These are phyloP conservation scores for Petrophora chlorosata DNA, from an alignment of 2,888 invertebrate genomes.

Conservation along the genomic window DNA sequence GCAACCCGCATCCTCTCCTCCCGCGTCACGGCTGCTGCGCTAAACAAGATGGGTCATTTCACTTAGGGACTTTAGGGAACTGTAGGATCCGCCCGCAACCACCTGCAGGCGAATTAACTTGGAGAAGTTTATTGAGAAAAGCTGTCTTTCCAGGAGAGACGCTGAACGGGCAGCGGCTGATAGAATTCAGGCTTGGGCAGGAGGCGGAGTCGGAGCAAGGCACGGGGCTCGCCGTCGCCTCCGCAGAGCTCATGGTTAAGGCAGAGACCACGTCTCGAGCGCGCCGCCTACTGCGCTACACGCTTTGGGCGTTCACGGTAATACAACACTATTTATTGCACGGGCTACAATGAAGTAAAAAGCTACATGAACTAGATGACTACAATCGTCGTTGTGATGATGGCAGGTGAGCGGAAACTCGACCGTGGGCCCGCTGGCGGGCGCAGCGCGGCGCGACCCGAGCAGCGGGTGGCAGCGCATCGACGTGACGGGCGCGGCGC, in stretches of 20 bases:
- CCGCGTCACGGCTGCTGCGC: slow-evolving; percentile 46
- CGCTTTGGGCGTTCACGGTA: slow-evolving; percentile 88
- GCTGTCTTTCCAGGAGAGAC: slow-evolving; percentile 86
- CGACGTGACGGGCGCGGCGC: slow-evolving; percentile 91
- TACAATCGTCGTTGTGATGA: neutral
- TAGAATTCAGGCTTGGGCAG: slow-evolving; percentile 91
- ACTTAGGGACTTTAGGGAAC: slow-evolving; percentile 50
- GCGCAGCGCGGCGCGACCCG: slow-evolving; percentile 79
- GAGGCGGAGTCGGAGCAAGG: slow-evolving; percentile 77
- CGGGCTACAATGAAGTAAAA: no score
- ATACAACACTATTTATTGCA: no score
- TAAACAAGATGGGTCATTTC: slow-evolving; percentile 66
- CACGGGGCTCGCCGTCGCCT: slow-evolving; percentile 88
- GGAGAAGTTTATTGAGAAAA: neutral
- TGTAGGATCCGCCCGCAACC: slow-evolving; percentile 4
- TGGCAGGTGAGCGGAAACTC: slow-evolving; percentile 81
- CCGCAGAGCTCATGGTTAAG: slow-evolving; percentile 91
- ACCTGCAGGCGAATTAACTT: neutral
- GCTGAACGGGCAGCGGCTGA: slow-evolving; percentile 92
- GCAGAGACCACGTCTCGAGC: slow-evolving; percentile 62
- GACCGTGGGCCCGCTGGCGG: slow-evolving; percentile 79
- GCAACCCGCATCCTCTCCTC: slow-evolving; percentile 32
- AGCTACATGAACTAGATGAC: neutral
- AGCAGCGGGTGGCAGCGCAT: slow-evolving; percentile 94
- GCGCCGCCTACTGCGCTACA: slow-evolving; percentile 80